Evolutionary conservation across 2,797 vertebrate species (phyloP).

Genomic region (Nothura maculosa): DNA sequence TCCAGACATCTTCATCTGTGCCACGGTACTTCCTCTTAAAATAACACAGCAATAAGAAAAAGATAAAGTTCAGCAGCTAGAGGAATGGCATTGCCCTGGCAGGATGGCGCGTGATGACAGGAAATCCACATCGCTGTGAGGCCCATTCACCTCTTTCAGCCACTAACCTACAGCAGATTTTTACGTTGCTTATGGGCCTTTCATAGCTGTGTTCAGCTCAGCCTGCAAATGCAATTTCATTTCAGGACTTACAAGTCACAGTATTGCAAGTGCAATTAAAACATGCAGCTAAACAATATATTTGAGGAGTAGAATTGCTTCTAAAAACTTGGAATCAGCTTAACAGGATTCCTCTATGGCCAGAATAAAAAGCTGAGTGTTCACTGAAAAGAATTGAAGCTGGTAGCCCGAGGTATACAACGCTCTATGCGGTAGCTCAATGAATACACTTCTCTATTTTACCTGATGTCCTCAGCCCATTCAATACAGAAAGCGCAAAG

Average conservation of each 20-base stretch:
- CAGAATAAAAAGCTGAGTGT: neutral
- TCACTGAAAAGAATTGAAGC: neutral
- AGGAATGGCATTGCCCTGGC: neutral
- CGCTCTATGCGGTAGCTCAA: neutral
- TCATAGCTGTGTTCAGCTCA: neutral
- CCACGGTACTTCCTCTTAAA: neutral
- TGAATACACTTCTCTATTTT: neutral
- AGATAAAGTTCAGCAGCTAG: neutral
- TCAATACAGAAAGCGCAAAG: neutral
- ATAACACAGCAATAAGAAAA: neutral
- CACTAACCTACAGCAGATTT: fast-evolving
- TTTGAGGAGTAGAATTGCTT: neutral
- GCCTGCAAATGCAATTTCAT: neutral
- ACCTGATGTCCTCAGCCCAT: neutral
- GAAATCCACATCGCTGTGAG: neutral
- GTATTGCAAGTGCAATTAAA: neutral
- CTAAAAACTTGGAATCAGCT: neutral
- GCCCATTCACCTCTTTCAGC: neutral
- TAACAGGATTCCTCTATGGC: neutral
- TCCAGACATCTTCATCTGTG: neutral
- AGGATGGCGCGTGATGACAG: neutral
- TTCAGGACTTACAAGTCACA: neutral
- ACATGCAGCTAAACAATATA: neutral
- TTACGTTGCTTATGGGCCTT: neutral
- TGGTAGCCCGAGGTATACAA: neutral